Evolutionary conservation across 2,888 invertebrate species (phyloP), one percentile per base, ranked within the genome.

Genomic region (Cerastoderma edule): DNA sequence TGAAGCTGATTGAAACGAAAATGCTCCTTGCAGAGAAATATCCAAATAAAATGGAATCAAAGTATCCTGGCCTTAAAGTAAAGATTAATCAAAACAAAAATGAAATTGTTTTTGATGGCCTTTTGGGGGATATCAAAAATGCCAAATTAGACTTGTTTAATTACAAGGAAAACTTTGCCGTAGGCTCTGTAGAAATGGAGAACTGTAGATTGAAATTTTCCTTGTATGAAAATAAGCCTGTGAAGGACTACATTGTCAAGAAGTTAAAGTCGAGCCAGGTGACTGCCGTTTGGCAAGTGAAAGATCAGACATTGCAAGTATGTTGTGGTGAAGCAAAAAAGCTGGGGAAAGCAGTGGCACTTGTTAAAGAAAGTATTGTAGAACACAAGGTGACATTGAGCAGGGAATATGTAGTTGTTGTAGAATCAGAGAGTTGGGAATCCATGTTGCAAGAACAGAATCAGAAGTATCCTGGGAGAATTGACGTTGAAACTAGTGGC

Each of bases 21-120:
- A 75, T 79, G 79, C 57, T 79, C 3, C 67, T 79, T n/a, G 75
- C 79, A n/a, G 64, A 67, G 1, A 75, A 73, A 44, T 80, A 71
- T 56, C 66, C 73, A 0, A 50, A 16, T 27, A 67, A 66, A 70
- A 71, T 80, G 57, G 65, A 76, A 56, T 27, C 56, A 1, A 67
- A 64, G 8, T 76, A 44, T 60, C 35, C 48, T 24, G 32, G 46
- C 3, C n/a, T 80, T 10, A 73, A 73, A 57, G 57, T 80, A 13
- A 75, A 71, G 13, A 72, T 80, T 3, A 72, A 71, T 65, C 65
- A 75, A n/a, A 67, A 44, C 22, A 79, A 75, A 53, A 69, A 75
- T 73, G 67, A 76, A 63, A 76, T 80, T 16, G 24, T 30, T 22
- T 67, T 80, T 68, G 73, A 80, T n/a, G 80, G 80, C 19, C 30